Percentiles rank a stretch among this genome's conserved stretches.
phyloP scores from a whole-genome alignment of 2,888 invertebrate species.

The Thereva unica region DNA sequence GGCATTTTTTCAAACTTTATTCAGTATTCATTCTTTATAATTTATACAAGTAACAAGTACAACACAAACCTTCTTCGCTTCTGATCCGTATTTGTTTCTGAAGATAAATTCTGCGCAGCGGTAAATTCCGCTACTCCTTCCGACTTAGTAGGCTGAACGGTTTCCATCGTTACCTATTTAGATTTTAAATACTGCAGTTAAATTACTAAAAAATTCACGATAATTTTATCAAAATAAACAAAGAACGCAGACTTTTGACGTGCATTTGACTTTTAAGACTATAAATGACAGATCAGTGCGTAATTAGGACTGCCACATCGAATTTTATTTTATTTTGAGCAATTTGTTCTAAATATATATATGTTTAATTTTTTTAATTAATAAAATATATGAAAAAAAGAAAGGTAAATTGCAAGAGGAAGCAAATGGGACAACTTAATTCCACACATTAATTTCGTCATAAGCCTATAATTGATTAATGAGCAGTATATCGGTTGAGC shows the following conservation, averaged over 20 bases:
- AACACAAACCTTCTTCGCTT: constrained; percentile 53
- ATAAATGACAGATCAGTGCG: neutral
- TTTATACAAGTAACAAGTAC: neutral
- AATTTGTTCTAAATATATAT: too few relatives aligned
- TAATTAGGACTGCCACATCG: constrained; percentile 9
- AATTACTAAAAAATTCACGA: neutral
- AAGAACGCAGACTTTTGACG: too few relatives aligned
- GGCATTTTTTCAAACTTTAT: neutral
- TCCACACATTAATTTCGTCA: too few relatives aligned
- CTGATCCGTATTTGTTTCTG: constrained; percentile 53
- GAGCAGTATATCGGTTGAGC: too few relatives aligned
- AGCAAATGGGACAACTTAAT: too few relatives aligned
- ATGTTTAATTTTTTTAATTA: too few relatives aligned
- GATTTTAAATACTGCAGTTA: neutral
- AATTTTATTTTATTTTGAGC: neutral
- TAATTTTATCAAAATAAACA: neutral
- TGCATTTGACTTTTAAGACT: neutral
- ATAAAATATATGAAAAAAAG: too few relatives aligned
- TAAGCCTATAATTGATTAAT: too few relatives aligned
- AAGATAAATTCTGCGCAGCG: constrained; percentile 48
- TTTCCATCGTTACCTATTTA: constrained; percentile 43
- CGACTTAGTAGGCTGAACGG: constrained; percentile 42
- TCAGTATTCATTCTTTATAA: neutral
- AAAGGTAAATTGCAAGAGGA: too few relatives aligned
- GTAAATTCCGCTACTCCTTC: constrained; percentile 42